These are phyloP conservation scores for Prunella himalayana DNA, from an alignment of 2,113 vertebrate genomes.

Conservation along the genomic window DNA sequence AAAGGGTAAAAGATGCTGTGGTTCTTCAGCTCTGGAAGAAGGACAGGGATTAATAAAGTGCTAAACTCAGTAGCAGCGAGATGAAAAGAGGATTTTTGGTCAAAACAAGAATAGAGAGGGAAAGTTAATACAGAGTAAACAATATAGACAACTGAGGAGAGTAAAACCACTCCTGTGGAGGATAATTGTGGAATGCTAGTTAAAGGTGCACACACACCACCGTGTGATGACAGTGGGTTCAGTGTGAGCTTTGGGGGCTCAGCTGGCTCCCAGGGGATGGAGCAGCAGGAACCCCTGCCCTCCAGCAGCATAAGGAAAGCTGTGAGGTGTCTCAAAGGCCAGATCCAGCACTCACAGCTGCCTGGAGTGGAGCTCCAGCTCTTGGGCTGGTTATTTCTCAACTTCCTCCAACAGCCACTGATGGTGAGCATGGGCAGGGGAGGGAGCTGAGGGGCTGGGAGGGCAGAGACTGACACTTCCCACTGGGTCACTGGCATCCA, in stretches of 20 bases:
- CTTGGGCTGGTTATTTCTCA: not conserved
- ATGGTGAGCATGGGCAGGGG: not conserved
- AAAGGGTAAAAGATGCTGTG: not conserved
- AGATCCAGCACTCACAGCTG: not conserved
- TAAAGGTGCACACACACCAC: not conserved
- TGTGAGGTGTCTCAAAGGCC: not conserved
- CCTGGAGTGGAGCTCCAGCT: not conserved
- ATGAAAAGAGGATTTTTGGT: not conserved
- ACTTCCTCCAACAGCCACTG: fast-evolving
- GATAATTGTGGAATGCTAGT: not conserved
- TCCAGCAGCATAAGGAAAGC: not conserved
- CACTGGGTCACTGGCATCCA: not conserved
- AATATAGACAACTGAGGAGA: not conserved
- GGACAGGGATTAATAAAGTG: not conserved
- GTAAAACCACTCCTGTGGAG: not conserved
- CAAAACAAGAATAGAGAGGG: not conserved
- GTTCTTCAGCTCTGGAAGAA: not conserved
- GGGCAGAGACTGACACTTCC: not conserved
- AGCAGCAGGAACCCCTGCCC: not conserved
- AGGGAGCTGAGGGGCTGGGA: not conserved
- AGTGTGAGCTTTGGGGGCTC: not conserved
- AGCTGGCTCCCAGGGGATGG: not conserved
- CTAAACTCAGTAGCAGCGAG: not conserved
- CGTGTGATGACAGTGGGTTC: not conserved
- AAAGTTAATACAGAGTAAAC: not conserved